Conservation (phyloP, 2,888 invertebrate genomes). For the Cheilosia impressa region DNA sequence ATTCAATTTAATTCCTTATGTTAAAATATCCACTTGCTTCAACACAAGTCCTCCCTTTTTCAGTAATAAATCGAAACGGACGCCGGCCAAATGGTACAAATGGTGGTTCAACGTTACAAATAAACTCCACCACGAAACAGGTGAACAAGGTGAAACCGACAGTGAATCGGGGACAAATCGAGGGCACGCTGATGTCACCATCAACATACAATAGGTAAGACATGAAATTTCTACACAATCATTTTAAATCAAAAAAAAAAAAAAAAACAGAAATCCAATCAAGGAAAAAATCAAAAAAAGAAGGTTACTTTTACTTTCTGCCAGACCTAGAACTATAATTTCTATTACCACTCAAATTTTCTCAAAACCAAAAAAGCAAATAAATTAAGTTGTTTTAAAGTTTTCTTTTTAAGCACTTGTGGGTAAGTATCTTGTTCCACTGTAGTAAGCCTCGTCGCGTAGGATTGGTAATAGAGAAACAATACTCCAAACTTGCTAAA, state of each 20-base stretch:
- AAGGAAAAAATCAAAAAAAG: constrained; percentile 34
- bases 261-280: constrained; percentile 28
- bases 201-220: constrained; percentile 87
- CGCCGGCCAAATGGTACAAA: constrained; percentile 84
- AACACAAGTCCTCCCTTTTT: constrained; percentile 72
- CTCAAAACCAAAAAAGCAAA: constrained; percentile 63
- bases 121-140: constrained; percentile 90
- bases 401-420: constrained; percentile 74
- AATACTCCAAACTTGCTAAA: constrained; percentile 5
- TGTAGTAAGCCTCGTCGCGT: constrained; percentile 72
- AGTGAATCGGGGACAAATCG: constrained; percentile 90
- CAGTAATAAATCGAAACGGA: constrained; percentile 92
- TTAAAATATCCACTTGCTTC: too few species aligned
- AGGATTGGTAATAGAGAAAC: constrained; percentile 65
- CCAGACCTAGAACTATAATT: constrained; percentile 72
- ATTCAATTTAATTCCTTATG: too few species aligned
- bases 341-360: constrained; percentile 71
- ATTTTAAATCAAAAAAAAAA: constrained; percentile 1
- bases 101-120: constrained; percentile 82
- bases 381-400: constrained; percentile 71
- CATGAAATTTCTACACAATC: constrained; percentile 14
- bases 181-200: constrained; percentile 88
- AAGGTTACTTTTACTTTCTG: constrained; percentile 73
- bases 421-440: constrained; percentile 75
- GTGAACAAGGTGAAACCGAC: constrained; percentile 96